phyloP scores from a whole-genome alignment of 2,113 vertebrate genomes.

The Seriola dumerili region DNA sequence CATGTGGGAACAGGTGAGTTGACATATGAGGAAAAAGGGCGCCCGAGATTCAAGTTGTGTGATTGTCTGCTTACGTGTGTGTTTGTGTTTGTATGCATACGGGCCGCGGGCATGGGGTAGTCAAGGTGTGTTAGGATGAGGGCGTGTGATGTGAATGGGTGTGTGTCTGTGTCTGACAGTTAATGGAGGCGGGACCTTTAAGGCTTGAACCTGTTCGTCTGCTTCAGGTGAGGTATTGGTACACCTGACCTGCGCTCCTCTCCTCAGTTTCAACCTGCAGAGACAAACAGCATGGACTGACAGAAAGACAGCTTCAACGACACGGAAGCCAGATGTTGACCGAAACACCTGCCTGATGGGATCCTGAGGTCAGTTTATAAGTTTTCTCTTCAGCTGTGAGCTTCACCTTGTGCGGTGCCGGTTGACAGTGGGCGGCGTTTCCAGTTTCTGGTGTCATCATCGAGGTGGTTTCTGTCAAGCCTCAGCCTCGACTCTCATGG shows the following conservation, averaged over 20 bases:
- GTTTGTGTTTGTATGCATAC: slow-evolving; percentile 42
- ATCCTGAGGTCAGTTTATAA: slow-evolving; percentile 50
- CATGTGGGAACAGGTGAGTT: background rate
- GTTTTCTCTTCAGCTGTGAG: background rate
- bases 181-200: slow-evolving; percentile 4
- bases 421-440: background rate
- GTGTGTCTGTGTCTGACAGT: slow-evolving; percentile 35
- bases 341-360: slow-evolving; percentile 14
- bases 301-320: background rate
- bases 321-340: background rate
- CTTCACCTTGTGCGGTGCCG: background rate
- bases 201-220: slow-evolving; percentile 78
- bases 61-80: background rate
- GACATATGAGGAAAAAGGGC: background rate
- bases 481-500: background rate
- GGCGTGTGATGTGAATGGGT: slow-evolving; percentile 3
- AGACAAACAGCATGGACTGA: slow-evolving; percentile 42
- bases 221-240: slow-evolving; percentile 50
- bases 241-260: slow-evolving; percentile 7
- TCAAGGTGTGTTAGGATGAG: slow-evolving; percentile 60
- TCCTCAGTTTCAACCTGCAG: slow-evolving; percentile 30
- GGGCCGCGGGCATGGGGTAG: slow-evolving; percentile 14
- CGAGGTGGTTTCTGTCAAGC: slow-evolving; percentile 20
- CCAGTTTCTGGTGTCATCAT: background rate
- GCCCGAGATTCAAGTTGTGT: background rate